Conservation (phyloP, 1,140 invertebrate species). For the Drosophila kikkawai region DNA sequence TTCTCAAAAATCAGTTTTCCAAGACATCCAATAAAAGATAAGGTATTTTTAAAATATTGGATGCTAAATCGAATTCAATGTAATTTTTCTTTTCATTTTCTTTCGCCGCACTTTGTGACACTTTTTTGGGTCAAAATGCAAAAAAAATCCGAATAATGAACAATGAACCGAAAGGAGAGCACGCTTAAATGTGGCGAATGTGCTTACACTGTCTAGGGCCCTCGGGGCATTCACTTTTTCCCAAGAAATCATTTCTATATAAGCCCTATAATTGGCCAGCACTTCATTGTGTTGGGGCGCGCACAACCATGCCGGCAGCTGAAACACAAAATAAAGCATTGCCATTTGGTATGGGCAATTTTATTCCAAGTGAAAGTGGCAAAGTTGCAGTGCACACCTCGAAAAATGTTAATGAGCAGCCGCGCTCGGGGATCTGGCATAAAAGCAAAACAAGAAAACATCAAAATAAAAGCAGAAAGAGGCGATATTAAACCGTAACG, state of each 20-base stretch:
- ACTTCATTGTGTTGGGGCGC: conserved; percentile 65
- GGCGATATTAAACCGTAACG: conserved; percentile 53
- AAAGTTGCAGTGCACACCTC: conserved; percentile 81
- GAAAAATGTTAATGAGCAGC: conserved; percentile 80
- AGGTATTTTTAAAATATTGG: too few relatives aligned
- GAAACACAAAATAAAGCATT: conserved; percentile 56
- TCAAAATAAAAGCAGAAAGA: conserved; percentile 30
- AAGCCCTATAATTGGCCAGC: conserved; percentile 73
- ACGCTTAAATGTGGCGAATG: conserved; percentile 41
- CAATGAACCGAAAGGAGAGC: conserved; percentile 44
- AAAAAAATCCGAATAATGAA: conserved; percentile 24
- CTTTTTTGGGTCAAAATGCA: conserved; percentile 47
- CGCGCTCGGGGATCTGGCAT: conserved; percentile 47
- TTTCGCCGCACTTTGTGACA: conserved; percentile 19
- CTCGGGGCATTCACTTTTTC: conserved; percentile 72
- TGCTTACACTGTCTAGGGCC: conserved; percentile 30
- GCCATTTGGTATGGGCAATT: conserved; percentile 76
- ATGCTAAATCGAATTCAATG: background rate
- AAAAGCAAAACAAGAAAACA: conserved; percentile 45
- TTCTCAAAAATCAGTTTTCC: too few relatives aligned
- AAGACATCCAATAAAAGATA: background rate
- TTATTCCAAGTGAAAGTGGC: conserved; percentile 81
- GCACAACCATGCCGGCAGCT: conserved; percentile 23
- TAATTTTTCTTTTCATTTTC: conserved; percentile 23
- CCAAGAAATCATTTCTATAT: conserved; percentile 66